Evolutionary conservation across 2,888 invertebrate genomes (phyloP), one percentile per base, ranked within the genome.

Genomic region (Chymomyza procnemis): DNA sequence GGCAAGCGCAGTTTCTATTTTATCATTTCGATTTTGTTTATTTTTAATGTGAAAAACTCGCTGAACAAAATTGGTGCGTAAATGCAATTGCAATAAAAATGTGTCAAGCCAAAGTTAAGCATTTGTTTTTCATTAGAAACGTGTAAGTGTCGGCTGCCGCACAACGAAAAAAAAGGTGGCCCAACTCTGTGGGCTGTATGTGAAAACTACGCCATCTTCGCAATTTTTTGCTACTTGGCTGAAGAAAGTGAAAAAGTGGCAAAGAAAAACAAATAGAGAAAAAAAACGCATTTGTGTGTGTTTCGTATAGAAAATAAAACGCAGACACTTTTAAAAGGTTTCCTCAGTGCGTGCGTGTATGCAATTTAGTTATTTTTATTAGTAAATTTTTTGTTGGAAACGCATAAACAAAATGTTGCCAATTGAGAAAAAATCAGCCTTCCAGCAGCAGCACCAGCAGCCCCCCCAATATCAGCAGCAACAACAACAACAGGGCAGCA

Each of bases 11-110:
- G 64, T 61, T 64, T 66, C 58, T 67, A 72, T 69, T 70, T 83
- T 79, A 79, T 85, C 74, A 75, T 85, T 83, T 85, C 80, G 80
- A 79, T 85, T 85, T 83, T 78, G 80, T 79, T 83, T 82, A 71
- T 72, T 76, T 83, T 76, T 61, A 74, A 79, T 74, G 72, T 78
- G 70, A 72, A 71, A 59, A 34, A 57, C 18, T 18, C 21, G 18
- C 18, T 46, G 55, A 60, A 56, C 70, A 16, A 50, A 41, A 41
- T 16, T 50, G 50, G 50, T 50, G 50, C 50, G 50, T 50, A 19
- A 50, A 50, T 50, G 14, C 5, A 60, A 9, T 59, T 58, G 5
- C 61, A 58, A 66, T 64, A 78, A 61, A 67, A 70, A 85, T 83
- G 75, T 85, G 62, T 79, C 71, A 61, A 16, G 22, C 61, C 18